Conservation (phyloP, 1,140 invertebrate species). For the Scaptomyza hsui region DNA sequence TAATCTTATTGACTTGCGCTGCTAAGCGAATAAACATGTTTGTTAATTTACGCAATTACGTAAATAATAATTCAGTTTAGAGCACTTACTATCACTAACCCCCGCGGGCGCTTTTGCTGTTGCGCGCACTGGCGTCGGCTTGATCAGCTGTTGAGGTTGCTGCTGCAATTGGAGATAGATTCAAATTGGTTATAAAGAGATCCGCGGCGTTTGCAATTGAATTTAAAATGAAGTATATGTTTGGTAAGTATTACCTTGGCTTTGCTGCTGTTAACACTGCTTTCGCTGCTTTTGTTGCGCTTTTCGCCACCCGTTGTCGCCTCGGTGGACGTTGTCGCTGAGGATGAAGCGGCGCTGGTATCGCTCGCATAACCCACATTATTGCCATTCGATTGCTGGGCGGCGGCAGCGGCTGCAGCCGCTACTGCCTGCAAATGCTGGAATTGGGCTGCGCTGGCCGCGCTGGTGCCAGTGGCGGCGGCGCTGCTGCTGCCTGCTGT, state of each 20-base stretch:
- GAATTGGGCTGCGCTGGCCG: slow-evolving; percentile 57
- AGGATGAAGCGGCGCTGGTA: slow-evolving; percentile 65
- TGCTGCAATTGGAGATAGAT: slow-evolving; percentile 23
- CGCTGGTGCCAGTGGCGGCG: slow-evolving; percentile 48
- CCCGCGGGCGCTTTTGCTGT: slow-evolving; percentile 86
- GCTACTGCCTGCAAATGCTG: slow-evolving; percentile 64
- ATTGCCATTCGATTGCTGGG: slow-evolving; percentile 65
- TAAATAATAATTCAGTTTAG: background rate
- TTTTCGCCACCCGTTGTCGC: slow-evolving; percentile 88
- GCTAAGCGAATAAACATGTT: slow-evolving; percentile 5
- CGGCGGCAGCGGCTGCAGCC: slow-evolving; percentile 86
- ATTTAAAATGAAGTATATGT: no score
- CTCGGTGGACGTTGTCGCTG: slow-evolving; percentile 84
- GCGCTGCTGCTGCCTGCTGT: slow-evolving; percentile 23
- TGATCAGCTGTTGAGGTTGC: slow-evolving; percentile 86
- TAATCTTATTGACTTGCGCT: slow-evolving; percentile 80
- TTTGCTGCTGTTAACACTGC: slow-evolving; percentile 76
- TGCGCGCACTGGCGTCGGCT: slow-evolving; percentile 89
- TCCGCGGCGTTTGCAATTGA: no score
- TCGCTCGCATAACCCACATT: slow-evolving; percentile 73
- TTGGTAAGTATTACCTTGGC: slow-evolving; percentile 60
- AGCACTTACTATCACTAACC: slow-evolving; percentile 67
- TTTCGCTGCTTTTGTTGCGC: slow-evolving; percentile 86
- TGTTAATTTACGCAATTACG: background rate
- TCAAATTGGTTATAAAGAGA: background rate